Base-by-base conservation (phyloP, 2,113 vertebrate genomes). In the Toxotes chatareus region DNA sequence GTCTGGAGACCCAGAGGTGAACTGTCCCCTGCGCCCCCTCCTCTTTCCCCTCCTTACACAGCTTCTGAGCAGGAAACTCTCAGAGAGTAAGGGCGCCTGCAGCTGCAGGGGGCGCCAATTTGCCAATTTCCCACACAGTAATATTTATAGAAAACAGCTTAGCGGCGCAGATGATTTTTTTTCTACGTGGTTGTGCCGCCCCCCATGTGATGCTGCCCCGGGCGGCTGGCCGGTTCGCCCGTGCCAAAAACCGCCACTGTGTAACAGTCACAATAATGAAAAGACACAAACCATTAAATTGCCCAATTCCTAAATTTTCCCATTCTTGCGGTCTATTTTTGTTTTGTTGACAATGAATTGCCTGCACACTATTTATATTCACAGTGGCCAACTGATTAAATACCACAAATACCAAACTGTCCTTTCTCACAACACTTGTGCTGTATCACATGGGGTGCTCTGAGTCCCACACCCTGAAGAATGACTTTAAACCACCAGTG, bases 401-500 rank as follows among this genome's bases (percentile, higher is more conserved):
- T 17, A 59, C 10, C 38, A 42, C 70, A 65, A 27, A 27, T 27
- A 27, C 27, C 27, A 27, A 59, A 46, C 44, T 44, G 32, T 42
- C 19, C 46, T 59, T 63, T 61, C 55, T 75, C 85, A 55, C 64
- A 53, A 42, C 53, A n/a, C 53, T 68, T 23, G n/a, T 68, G 47
- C 32, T 80, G 32, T 19, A 49, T 73, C 63, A 74, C 63, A 53
- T 40, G 27, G 38, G 19, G 14, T 42, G n/a, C n/a, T 60, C 57
- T 46, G 51, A 56, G 64, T 82, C 86, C 77, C 47, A 68, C 80
- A 70, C 60, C 51, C 73, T 34, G 12, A 80, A 84, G 53, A 79
- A 75, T 87, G 42, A 63, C 70, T 80, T 67, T 42, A 68, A 72
- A 78, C 67, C 69, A 65, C 17, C 77, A 86, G 57, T 57, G 64